Evolutionary conservation across 2,113 vertebrate species (phyloP).

Genomic region (Cryptoleucopteryx plumbea): DNA sequence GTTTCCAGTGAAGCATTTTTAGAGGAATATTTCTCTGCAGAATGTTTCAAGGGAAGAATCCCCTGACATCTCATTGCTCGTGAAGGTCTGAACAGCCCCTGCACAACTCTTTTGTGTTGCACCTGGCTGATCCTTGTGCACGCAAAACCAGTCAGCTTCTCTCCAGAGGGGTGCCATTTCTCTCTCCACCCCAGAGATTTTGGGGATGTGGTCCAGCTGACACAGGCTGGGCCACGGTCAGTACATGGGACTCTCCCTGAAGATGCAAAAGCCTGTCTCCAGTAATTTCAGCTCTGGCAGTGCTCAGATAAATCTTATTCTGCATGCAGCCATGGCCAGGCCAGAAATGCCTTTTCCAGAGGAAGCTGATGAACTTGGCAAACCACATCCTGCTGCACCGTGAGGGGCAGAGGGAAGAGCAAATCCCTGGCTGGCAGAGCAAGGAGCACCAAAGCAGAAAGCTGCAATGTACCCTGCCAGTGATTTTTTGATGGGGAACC

Average conservation of each 20-base stretch:
- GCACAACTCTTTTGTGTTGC: background rate
- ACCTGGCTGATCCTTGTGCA: background rate
- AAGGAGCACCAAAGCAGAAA: background rate
- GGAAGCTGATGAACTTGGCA: background rate
- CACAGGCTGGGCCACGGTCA: background rate
- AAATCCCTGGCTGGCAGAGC: background rate
- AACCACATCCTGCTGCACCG: background rate
- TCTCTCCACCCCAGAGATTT: background rate
- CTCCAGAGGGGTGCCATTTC: background rate
- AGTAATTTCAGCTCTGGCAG: background rate
- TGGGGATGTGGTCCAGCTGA: background rate
- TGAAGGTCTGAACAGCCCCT: background rate
- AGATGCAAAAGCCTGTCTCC: background rate
- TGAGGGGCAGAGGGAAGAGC: accelerated
- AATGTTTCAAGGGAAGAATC: background rate
- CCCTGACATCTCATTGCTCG: background rate
- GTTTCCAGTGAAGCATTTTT: background rate
- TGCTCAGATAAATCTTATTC: background rate
- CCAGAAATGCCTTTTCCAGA: background rate
- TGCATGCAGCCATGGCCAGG: background rate
- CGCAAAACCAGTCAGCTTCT: background rate
- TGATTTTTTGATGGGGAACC: background rate
- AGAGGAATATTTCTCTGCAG: background rate
- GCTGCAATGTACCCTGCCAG: background rate
- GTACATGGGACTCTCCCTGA: background rate